Evolutionary conservation across 2,888 invertebrate genomes (phyloP).

Genomic region (Fissipunctia ypsillon): DNA sequence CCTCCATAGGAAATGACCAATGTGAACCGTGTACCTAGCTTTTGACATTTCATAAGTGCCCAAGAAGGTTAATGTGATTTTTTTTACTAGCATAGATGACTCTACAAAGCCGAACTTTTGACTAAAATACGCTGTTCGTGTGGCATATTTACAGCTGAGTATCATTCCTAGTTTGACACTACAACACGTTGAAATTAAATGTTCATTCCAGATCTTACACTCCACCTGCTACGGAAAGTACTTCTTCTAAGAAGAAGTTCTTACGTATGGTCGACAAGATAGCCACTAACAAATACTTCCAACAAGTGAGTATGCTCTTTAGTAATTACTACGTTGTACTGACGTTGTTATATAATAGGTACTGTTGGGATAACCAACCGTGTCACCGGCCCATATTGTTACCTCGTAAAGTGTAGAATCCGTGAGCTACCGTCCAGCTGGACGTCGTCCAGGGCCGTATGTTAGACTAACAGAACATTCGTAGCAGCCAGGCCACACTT

Average conservation of each 20-base stretch:
- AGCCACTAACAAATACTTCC: constrained; percentile 96
- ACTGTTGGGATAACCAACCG: constrained; percentile 15
- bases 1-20: too few relatives aligned
- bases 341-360: too few relatives aligned
- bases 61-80: too few relatives aligned
- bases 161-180: too few relatives aligned
- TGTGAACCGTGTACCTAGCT: too few relatives aligned
- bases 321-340: not conserved
- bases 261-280: constrained; percentile 96
- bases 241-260: constrained; percentile 92
- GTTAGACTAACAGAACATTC: constrained; percentile 29
- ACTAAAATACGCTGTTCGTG: too few relatives aligned
- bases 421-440: constrained; percentile 46
- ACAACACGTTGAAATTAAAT: not conserved
- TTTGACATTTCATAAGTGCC: too few relatives aligned
- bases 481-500: not conserved
- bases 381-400: constrained; percentile 36
- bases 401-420: constrained; percentile 38
- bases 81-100: too few relatives aligned
- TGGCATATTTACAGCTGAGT: not conserved
- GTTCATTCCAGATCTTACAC: constrained; percentile 25
- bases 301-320: constrained; percentile 89
- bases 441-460: constrained; percentile 53
- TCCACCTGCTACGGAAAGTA: constrained; percentile 81
- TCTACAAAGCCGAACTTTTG: too few relatives aligned